Evolutionary conservation across 2,797 vertebrate genomes (phyloP), one percentile per base, ranked within the genome.

Genomic region (Cygnus olor): DNA sequence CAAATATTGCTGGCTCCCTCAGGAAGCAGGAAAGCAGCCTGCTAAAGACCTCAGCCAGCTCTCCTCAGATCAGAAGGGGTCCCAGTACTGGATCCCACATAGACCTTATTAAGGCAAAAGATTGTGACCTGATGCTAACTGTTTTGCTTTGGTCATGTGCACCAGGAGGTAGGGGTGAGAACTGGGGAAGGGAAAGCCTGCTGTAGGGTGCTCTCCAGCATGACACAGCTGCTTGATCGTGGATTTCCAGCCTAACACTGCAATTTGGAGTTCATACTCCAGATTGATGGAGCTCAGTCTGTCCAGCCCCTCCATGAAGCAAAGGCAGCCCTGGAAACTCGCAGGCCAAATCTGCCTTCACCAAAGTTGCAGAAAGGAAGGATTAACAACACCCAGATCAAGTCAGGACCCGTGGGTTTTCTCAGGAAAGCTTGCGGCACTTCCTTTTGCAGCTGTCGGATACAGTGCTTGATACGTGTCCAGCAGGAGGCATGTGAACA

Each of bases 351-450:
- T 54, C 44, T 61, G 4, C 28, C 34, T 82, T 93, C 89, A 84
- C 47, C 19, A 21, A 63, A 74, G 53, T 61, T 19, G 30, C 6
- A 22, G 34, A 24, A 71, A 21, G 20, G 68, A 89, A 68, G 79
- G 64, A 92, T 80, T 14, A 15, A 2, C n/a, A 68, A 66, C 36
- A 28, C 7, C 0, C 14, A 32, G 61, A 53, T 54, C 28, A 64
- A 51, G 30, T 5, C 53, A 49, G 72, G 70, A 57, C 11, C 19
- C 0, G 10, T 36, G 30, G 7, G 8, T 89, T 32, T 70, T 38
- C 30, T 66, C 40, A 32, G 38, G 15, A 56, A 25, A 32, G 45
- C 6, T 0, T 10, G 27, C 7, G 25, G 34, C 2, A 0, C 28
- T 77, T 85, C 21, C 19, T 13, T 9, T 14, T 34, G 74, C 80